Base-by-base conservation (phyloP, 2,797 vertebrate genomes). In the Rhinophrynus dorsalis region DNA sequence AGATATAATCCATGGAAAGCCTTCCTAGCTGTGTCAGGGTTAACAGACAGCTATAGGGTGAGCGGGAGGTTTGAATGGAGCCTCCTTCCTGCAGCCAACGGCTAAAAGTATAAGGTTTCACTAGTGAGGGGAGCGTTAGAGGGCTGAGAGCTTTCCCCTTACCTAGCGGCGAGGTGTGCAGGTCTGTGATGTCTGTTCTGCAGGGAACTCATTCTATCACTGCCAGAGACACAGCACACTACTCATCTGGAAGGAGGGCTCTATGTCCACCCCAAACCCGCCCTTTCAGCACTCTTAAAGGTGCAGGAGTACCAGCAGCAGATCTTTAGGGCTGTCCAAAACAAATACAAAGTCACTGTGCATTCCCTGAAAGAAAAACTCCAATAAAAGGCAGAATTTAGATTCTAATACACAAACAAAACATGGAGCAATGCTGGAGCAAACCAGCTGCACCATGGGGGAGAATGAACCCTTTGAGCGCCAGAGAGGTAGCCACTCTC, bases 201-300 rank as follows among this genome's bases (percentile, higher is more conserved):
- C 40, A 47, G 5, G 13, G 26, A 44, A 27, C 57, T 60, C 57
- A 61, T 61, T 27, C 27, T 32, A 18, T 11, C 6, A 59, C 24
- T 61, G 58, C 45, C 27, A 47, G 26, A 27, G 58, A 61, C 21
- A 33, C 13, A 5, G 12, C 40, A 47, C 17, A 6, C 42, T 33
- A 15, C 12, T 11, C 40, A 17, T 18, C 38, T 15, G 15, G 32
- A 44, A 45, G 15, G 57, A 30, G 32, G 12, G 33, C 12, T 33
- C 33, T 4, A 11, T 4, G 15, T 26, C 8, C 38, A 44, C 57
- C 26, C 15, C 12, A 18, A 47, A 32, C 42, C 26, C 58, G 26
- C 58, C 58, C 35, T 11, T 5, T 21, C 10, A 17, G 6, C 26
- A 8, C 26, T 47, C 58, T 61, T 45, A 59, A 59, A 59, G 56